phyloP scores from a whole-genome alignment of 2,888 invertebrate species.

The Mimachlamys varia region DNA sequence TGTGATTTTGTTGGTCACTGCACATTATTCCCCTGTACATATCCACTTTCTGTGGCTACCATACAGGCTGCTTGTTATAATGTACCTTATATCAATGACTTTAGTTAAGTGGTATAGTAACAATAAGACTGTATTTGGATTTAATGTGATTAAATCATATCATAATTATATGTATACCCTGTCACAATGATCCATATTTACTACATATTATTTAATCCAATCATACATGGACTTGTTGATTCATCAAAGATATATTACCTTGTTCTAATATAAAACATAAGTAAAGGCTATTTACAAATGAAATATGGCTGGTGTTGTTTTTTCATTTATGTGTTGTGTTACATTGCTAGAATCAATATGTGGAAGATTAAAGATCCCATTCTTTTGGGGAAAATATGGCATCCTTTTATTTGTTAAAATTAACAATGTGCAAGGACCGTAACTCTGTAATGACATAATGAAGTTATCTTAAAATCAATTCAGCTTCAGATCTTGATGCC shows the following conservation, averaged over 20 bases:
- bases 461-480: too few relatives aligned
- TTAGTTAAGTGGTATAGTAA: background rate
- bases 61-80: slow-evolving; percentile 7
- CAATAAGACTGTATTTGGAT: background rate
- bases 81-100: background rate
- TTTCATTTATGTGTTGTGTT: background rate
- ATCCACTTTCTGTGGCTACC: background rate
- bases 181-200: slow-evolving; percentile 17
- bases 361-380: too few relatives aligned
- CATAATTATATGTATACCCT: background rate
- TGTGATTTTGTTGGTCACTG: background rate
- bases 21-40: background rate
- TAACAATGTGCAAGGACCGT: too few relatives aligned
- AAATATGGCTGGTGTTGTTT: background rate
- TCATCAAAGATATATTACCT: slow-evolving; percentile 36
- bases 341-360: too few relatives aligned
- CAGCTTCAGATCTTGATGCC: too few relatives aligned
- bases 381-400: too few relatives aligned
- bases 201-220: slow-evolving; percentile 8
- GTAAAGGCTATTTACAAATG: background rate
- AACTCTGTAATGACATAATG: too few relatives aligned
- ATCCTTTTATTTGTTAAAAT: too few relatives aligned
- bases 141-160: background rate
- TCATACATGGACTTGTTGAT: slow-evolving; percentile 26
- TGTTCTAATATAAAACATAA: slow-evolving; percentile 25